phyloP scores from a whole-genome alignment of 2,888 invertebrate genomes.

The Cheilosia urbana region DNA sequence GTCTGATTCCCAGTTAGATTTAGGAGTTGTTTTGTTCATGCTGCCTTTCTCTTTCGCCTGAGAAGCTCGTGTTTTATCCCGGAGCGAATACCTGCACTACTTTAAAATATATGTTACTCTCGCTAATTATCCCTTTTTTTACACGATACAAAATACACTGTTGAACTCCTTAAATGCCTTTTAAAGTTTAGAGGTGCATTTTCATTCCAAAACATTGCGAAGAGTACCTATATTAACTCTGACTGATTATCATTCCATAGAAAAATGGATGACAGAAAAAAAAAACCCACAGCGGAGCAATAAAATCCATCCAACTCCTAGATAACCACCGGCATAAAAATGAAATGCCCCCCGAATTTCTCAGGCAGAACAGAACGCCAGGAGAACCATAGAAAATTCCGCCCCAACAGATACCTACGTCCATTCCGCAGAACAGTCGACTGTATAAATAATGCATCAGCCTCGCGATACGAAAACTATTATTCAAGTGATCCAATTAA shows the following conservation, averaged over 20 bases:
- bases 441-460: slow-evolving; percentile 72
- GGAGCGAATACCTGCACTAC: too few species aligned
- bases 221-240: background rate
- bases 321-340: slow-evolving; percentile 63
- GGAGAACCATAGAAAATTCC: slow-evolving; percentile 30
- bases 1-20: too few species aligned
- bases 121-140: background rate
- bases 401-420: slow-evolving; percentile 30
- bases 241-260: background rate
- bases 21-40: too few species aligned
- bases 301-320: slow-evolving; percentile 49
- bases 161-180: background rate
- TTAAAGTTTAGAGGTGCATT: background rate
- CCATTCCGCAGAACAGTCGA: slow-evolving; percentile 54
- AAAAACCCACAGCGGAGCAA: too few species aligned
- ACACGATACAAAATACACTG: background rate
- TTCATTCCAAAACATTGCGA: background rate
- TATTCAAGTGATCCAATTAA: slow-evolving; percentile 75
- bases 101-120: too few species aligned
- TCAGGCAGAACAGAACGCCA: slow-evolving; percentile 46
- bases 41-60: too few species aligned
- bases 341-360: slow-evolving; percentile 26
- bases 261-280: background rate
- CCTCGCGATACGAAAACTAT: slow-evolving; percentile 68
- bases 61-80: too few species aligned